Base-by-base conservation (phyloP, 2,797 vertebrate species). In the Peromyscus nudipes region DNA sequence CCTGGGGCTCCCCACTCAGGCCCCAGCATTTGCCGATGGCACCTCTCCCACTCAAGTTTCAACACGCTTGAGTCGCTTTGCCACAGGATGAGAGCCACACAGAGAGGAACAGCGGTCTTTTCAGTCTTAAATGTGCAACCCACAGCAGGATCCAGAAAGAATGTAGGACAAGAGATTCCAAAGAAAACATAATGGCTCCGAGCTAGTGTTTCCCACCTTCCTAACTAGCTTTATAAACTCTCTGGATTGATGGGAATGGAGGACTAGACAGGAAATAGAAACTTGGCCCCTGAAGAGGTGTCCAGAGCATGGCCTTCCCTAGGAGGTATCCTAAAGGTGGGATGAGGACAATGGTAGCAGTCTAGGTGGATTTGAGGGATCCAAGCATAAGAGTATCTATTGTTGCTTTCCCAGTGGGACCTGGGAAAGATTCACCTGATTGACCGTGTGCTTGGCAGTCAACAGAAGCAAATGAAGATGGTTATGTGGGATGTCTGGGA, bases 71-170 rank as follows among this genome's bases (percentile, higher is more conserved):
- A 12, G 65, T 90, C 11, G 37, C 52, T 96, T 81, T 67, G 87
- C 88, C 94, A 92, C 34, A 0, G 17, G 73, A 37, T 40, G 85
- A 71, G 60, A 93, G 64, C 17, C 49, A 62, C 52, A 60, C 52
- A 6, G 67, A 62, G 43, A 92, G 65, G 6, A 19, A 91, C 23
- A 82, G 46, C 77, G 37, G n/a, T 5, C 90, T 89, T 75, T 80
- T 81, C 29, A 64, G 71, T 85, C 90, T 84, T 73, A n/a, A 90
- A 93, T 79, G 87, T 81, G 34, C 57, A 67, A 37, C 10, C 67
- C 93, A 86, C 57, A 91, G 71, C 10, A 4, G 84, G 93, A n/a
- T 49, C 75, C 87, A 87, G 93, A 90, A 89, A 82, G 69, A 77
- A 25, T 49, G 23, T 3, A 88, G 69, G 49, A 95, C 64, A 90